Percentiles rank a stretch among this genome's conserved stretches.
Evolutionary conservation across 2,113 vertebrate species (phyloP).

Genomic region (Oreotrochilus melanogaster): DNA sequence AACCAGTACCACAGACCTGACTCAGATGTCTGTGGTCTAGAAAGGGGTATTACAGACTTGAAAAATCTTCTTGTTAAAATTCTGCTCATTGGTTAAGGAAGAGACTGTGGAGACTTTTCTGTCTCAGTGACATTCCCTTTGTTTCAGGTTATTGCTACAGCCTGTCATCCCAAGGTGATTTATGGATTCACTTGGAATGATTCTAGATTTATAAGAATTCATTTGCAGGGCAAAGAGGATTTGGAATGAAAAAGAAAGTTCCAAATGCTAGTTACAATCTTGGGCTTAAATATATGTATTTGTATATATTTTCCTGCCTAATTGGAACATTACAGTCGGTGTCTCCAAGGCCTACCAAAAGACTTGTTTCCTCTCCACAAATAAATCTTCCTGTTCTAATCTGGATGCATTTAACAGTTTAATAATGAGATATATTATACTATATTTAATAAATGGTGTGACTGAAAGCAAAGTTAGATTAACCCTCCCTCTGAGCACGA

Average conservation of each 20-base stretch:
- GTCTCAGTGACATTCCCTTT: background rate
- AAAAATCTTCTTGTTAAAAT: constrained; percentile 21
- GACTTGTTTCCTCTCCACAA: background rate
- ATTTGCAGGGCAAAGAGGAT: background rate
- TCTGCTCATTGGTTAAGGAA: background rate
- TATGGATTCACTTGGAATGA: background rate
- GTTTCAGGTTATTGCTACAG: constrained; percentile 16
- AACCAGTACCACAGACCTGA: background rate
- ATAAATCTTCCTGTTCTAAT: background rate
- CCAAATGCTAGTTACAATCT: background rate
- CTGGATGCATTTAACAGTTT: background rate
- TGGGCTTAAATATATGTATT: background rate
- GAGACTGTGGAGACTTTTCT: constrained; percentile 6
- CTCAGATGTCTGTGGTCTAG: background rate
- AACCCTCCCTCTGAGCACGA: background rate
- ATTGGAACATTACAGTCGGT: background rate
- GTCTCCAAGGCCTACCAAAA: background rate
- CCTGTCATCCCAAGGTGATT: background rate
- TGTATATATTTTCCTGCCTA: background rate
- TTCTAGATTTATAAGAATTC: constrained; percentile 18
- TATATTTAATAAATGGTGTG: background rate
- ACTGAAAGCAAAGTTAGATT: background rate
- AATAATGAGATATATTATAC: background rate
- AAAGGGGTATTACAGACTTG: background rate
- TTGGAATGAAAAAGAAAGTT: background rate